Base-by-base conservation (phyloP, 2,797 vertebrate genomes). In the Myripristis jacobus region DNA sequence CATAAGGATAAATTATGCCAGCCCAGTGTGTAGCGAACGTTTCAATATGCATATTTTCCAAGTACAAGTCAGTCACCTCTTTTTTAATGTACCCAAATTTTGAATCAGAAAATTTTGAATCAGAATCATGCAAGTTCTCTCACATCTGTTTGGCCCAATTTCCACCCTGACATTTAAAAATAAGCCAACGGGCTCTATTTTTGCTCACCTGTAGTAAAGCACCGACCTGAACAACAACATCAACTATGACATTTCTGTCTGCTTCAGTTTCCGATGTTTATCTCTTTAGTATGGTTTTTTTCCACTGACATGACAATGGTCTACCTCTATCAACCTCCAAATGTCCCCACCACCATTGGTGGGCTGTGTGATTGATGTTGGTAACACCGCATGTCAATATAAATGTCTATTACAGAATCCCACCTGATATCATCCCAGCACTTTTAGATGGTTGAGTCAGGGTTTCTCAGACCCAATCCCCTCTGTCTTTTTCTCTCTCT, bases 101-200 rank as follows among this genome's bases (percentile, higher is more conserved):
- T 72, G 54, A 69, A 34, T 21, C 51, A 80, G 29, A 77, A 55
- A n/a, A 21, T 72, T 75, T 52, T 72, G 54, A 69, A 34, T 21
- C 51, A 80, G 29, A 77, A 55, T 73, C 36, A 67, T 22, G 56
- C 34, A 60, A 31, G 61, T 51, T 53, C 16, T 63, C 24, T 73
- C 31, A 41, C 47, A 24, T 63, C 19, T 71, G 43, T 79, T 65
- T 61, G 65, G 21, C 73, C 11, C 58, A 31, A n/a, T 86, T 89
- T 87, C 77, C 86, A 69, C 58, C 1, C 65, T 91, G 90, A 90
- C 88, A 87, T 93, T 91, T 91, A 70, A 66, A 73, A 75, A 66
- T 27, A 69, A 81, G 73, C 70, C 1, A 82, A 61, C 44, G 63
- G 59, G 11, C n/a, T 41, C 63, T 78, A 56, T 85, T 86, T 82